Evolutionary conservation across 2,113 vertebrate genomes (phyloP), one percentile per base, ranked within the genome.

Genomic region (Nyctereutes procyonoides): DNA sequence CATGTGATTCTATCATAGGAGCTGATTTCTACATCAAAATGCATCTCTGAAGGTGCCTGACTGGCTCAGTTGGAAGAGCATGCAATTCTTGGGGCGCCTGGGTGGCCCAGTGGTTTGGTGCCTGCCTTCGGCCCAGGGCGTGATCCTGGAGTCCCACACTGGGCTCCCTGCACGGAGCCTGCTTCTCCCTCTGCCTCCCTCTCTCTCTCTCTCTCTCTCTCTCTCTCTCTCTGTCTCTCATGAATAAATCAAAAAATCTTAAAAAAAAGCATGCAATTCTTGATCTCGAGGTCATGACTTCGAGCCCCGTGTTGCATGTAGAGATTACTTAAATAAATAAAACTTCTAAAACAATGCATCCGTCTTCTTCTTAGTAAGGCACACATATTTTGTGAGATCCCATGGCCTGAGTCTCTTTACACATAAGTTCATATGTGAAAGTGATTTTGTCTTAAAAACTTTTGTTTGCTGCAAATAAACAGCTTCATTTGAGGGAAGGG

Each of bases 21-120:
- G 32, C 48, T 87, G n/a, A 79, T 81, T 92, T 95, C 58, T 4
- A 58, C 71, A 83, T 83, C n/a, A 74, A 76, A 95, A 84, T 56
- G 24, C 26, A 76, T 76, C 74, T 76, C 43, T 76, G 74, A 51
- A 26, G 43, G 74, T 2, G 3, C 43, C 26, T 76, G 43, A 48
- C 24, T 51, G 74, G 74, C 74, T 76, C 43, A 51, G 74, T 76
- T 14, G 12, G 74, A 76, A 76, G 43, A 28, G 26, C 38, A 6
- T 76, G 43, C 43, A 51, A 14, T 76, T 76, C 74, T 76, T 76
- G 26, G 43, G 43, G 6, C 5, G 7, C 43, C 43, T 43, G 43
- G 43, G 43, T 43, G 43, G 43, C 43, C 43, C 43, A 43, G 43
- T 43, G 43, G 43, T 43, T 43, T 43, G 43, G 43, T 43, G 43